Percentiles rank a stretch among this genome's conserved stretches.
Evolutionary conservation across 2,888 invertebrate genomes (phyloP).

Genomic region (Kuschelorhynchus macadamiae): DNA sequence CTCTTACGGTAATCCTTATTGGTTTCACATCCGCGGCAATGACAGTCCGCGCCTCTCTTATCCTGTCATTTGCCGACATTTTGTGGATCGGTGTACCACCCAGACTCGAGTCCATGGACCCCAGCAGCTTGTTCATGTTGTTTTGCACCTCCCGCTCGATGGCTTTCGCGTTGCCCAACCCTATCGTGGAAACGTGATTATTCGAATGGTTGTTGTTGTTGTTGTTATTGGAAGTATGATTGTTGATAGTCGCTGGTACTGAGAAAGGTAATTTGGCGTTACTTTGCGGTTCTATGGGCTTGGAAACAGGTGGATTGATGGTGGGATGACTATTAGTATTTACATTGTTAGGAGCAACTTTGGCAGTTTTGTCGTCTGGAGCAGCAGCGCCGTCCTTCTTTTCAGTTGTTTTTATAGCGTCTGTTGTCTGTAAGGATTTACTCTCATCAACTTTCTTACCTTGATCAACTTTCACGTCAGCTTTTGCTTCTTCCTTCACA

Average conservation of each 20-base stretch:
- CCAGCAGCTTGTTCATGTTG: conserved; percentile 59
- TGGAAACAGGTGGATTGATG: not conserved
- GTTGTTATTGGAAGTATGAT: conserved; percentile 16
- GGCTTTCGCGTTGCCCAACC: conserved; percentile 56
- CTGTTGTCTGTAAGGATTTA: not conserved
- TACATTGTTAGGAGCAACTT: conserved; percentile 8
- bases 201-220: conserved; percentile 50
- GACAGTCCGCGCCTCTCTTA: conserved; percentile 63
- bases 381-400: conserved; percentile 53
- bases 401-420: conserved; percentile 47
- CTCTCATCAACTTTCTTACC: conserved; percentile 2
- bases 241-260: not conserved
- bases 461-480: not conserved
- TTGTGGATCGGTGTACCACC: conserved; percentile 27
- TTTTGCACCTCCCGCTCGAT: conserved; percentile 60
- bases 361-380: conserved; percentile 26
- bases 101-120: conserved; percentile 48
- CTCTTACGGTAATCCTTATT: conserved; percentile 66
- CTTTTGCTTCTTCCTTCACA: not conserved
- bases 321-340: conserved; percentile 12
- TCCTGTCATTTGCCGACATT: conserved; percentile 59
- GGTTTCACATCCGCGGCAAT: conserved; percentile 67
- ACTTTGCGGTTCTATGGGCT: not conserved
- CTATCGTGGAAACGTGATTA: conserved; percentile 57
- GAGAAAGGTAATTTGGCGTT: not conserved